Evolutionary conservation across 2,888 invertebrate genomes (phyloP), one percentile per base, ranked within the genome.

Genomic region (Lasioglossum pauxillum): DNA sequence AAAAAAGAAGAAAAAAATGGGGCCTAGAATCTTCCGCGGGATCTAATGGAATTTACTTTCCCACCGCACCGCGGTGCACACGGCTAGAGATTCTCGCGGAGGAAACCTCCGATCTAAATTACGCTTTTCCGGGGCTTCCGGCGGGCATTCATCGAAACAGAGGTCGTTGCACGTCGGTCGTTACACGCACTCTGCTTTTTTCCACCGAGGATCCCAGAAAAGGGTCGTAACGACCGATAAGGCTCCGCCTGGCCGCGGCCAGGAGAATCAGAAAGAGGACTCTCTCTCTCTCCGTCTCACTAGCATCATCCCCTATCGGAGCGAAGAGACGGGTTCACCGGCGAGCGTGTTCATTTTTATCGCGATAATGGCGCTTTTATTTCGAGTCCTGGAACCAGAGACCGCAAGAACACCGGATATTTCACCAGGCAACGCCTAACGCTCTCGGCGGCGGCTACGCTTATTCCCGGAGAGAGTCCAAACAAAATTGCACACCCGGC

Each of bases 401-500:
- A 69, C 69, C 31, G 35, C 35, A 38, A 69, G 19, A 38, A 78
- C 44, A 5, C 60, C 49, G 23, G 49, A 72, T 64, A 77, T 85
- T 82, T 80, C 69, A 60, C 80, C 72, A 75, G 78, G 78, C 75
- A 82, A 83, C 75, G 83, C 85, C 87, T 78, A 76, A 78, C 85
- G 60, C 60, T 60, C 57, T 74, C 77, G 44, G 53, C 60, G 74
- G 64, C 46, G 74, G 64, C 53, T 64, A 80, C 74, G 85, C 82
- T 83, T 85, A 85, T 83, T 85, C 78, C 78, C 73, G 73, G 27
- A 27, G 41, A 69, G 80, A 75, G 72, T 82, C 76, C 76, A 84
- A 88, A 80, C 79, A 84, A 88, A 87, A 88, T 88, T 88, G 88
- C 78, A 86, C 73, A 71, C 72, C 84, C 38, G 80, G 49, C 67